Evolutionary conservation across 2,888 invertebrate species (phyloP).

Genomic region (Leptinotarsa rubiginosa): DNA sequence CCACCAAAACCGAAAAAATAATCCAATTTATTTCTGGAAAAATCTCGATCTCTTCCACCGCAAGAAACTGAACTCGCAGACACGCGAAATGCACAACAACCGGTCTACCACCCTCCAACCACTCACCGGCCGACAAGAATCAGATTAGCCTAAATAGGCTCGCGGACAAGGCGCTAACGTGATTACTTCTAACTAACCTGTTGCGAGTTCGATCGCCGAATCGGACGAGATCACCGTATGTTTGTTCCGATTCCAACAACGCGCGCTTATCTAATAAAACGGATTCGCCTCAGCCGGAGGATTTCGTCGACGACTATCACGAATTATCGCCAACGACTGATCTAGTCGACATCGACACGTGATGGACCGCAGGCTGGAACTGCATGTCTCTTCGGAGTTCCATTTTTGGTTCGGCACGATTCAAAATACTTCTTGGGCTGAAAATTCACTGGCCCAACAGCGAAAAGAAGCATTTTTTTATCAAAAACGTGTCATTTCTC

Average conservation of each 20-base stretch:
- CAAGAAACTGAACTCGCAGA: not conserved
- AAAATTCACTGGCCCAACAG: too few species aligned
- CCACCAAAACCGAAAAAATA: too few species aligned
- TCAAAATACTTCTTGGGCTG: too few species aligned
- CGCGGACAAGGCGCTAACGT: conserved; percentile 9
- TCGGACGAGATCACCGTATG: not conserved
- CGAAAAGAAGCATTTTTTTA: too few species aligned
- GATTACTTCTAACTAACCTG: conserved; percentile 10
- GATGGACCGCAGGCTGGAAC: not conserved
- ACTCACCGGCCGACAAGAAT: not conserved
- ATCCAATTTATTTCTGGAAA: too few species aligned
- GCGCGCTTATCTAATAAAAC: conserved; percentile 3
- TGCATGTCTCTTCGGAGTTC: too few species aligned
- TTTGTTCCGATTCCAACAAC: conserved; percentile 9
- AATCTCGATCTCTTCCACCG: too few species aligned
- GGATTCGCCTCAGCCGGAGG: not conserved
- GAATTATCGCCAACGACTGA: not conserved
- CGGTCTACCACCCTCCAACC: not conserved
- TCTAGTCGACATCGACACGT: not conserved
- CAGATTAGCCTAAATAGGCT: conserved; percentile 13
- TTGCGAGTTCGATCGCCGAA: conserved; percentile 4
- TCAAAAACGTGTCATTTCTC: too few species aligned
- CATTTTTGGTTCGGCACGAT: too few species aligned
- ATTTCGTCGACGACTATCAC: not conserved
- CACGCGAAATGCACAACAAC: not conserved